Evolutionary conservation across 2,888 invertebrate species (phyloP).

Genomic region (Sarcophaga subvicina): DNA sequence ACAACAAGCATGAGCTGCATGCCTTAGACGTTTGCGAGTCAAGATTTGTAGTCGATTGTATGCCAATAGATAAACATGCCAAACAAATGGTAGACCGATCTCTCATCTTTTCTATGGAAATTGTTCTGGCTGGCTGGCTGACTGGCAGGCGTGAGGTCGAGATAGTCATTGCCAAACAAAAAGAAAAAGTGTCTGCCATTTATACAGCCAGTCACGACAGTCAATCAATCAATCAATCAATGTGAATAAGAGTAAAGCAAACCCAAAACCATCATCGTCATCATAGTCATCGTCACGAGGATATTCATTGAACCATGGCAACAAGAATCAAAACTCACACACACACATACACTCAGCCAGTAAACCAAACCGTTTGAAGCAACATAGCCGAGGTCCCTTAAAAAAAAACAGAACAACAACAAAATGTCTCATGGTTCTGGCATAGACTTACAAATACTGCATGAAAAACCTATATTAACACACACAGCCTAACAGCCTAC

Average conservation of each 20-base stretch:
- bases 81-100: constrained; percentile 35
- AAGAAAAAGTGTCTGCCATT: constrained; percentile 42
- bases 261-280: constrained; percentile 22
- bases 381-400: neutral
- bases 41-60: constrained; percentile 15
- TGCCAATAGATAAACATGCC: constrained; percentile 17
- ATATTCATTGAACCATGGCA: constrained; percentile 21
- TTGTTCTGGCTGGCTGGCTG: constrained; percentile 24
- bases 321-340: constrained; percentile 35
- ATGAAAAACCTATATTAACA: neutral
- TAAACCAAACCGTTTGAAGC: neutral
- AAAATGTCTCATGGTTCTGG: constrained; percentile 12
- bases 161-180: no score
- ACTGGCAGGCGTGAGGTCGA: neutral
- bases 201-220: constrained; percentile 53
- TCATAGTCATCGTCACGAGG: constrained; percentile 41
- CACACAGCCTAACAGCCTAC: neutral
- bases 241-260: constrained; percentile 1
- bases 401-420: neutral
- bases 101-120: constrained; percentile 11
- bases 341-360: constrained; percentile 16
- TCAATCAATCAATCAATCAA: constrained; percentile 63
- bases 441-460: neutral
- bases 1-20: no score
- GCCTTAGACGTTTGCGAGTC: no score